A percentile compares a stretch with the other conserved stretches of the same genome.
phyloP scores from a whole-genome alignment of 2,888 invertebrate species.

The Tetrapedia diversipes region DNA sequence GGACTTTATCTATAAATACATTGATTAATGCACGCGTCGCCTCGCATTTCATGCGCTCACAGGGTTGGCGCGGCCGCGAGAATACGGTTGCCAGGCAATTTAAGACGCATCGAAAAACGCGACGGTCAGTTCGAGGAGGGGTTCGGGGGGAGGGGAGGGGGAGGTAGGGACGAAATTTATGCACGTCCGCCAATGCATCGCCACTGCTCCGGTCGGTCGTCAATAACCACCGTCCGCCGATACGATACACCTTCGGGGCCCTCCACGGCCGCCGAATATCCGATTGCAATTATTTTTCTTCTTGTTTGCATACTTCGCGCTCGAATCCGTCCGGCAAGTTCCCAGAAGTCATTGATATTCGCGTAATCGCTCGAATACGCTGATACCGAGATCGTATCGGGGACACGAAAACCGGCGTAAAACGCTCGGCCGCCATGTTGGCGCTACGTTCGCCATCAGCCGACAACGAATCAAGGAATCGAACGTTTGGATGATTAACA shows the following conservation, averaged over 20 bases:
- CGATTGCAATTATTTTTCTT: slow-evolving; percentile 78
- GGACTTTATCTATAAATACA: slow-evolving; percentile 51
- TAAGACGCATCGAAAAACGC: slow-evolving; percentile 62
- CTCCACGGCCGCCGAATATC: slow-evolving; percentile 76
- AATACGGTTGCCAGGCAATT: slow-evolving; percentile 60
- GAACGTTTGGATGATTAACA: no score
- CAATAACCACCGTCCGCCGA: slow-evolving; percentile 76
- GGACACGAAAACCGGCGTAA: slow-evolving; percentile 31
- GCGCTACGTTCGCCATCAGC: no score
- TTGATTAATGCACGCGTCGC: slow-evolving; percentile 47
- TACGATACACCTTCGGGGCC: slow-evolving; percentile 74
- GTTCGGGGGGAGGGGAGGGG: no score
- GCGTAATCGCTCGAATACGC: slow-evolving; percentile 51
- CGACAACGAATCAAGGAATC: no score
- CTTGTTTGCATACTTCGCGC: slow-evolving; percentile 69
- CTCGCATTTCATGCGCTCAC: slow-evolving; percentile 46
- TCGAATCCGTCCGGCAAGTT: slow-evolving; percentile 56
- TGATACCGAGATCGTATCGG: slow-evolving; percentile 53
- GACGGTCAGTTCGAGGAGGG: slow-evolving; percentile 50
- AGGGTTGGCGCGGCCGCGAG: slow-evolving; percentile 31
- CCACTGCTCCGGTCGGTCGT: slow-evolving; percentile 74
- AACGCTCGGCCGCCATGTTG: slow-evolving; percentile 31
- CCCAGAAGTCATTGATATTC: slow-evolving; percentile 62
- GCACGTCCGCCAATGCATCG: slow-evolving; percentile 75
- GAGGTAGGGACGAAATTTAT: slow-evolving; percentile 74